A percentile compares a stretch with the other conserved stretches of the same genome.
Conservation (phyloP, 2,888 invertebrate species). For the Hyposoter dolosus region DNA sequence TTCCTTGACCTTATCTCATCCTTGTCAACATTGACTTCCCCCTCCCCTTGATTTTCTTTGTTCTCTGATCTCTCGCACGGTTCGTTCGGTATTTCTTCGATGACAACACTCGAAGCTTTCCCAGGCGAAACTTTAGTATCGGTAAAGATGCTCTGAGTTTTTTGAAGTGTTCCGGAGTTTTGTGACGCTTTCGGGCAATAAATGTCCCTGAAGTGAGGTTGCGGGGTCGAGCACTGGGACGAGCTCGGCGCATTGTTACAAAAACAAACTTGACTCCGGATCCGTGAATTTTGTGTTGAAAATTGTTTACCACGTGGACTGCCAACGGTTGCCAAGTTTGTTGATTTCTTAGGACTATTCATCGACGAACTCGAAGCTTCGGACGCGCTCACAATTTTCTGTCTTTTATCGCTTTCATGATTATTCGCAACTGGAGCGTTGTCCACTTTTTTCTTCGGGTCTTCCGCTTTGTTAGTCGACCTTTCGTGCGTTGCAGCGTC, state of each 20-base stretch:
- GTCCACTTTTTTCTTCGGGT: background rate
- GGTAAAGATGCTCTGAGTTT: conserved; percentile 70
- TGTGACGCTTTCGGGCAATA: conserved; percentile 70
- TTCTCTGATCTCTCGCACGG: background rate
- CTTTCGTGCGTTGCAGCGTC: conserved; percentile 20
- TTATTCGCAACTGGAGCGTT: background rate
- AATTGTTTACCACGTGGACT: background rate
- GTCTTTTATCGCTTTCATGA: background rate
- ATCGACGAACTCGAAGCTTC: background rate
- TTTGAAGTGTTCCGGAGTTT: background rate
- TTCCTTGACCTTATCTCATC: background rate
- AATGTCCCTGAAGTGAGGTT: conserved; percentile 73
- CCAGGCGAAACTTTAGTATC: conserved; percentile 36
- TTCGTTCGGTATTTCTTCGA: conserved; percentile 74
- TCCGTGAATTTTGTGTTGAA: conserved; percentile 15
- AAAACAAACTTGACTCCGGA: conserved; percentile 72
- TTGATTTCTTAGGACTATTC: background rate
- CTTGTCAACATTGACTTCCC: background rate
- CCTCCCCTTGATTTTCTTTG: background rate
- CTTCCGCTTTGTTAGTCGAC: background rate
- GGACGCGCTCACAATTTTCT: background rate
- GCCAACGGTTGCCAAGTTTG: background rate
- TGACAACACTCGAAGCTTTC: conserved; percentile 70
- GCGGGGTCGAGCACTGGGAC: conserved; percentile 72
- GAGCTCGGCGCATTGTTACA: conserved; percentile 77